These are phyloP conservation scores for Lophochroa leadbeateri DNA, from an alignment of 2,113 vertebrate species.

Conservation along the genomic window DNA sequence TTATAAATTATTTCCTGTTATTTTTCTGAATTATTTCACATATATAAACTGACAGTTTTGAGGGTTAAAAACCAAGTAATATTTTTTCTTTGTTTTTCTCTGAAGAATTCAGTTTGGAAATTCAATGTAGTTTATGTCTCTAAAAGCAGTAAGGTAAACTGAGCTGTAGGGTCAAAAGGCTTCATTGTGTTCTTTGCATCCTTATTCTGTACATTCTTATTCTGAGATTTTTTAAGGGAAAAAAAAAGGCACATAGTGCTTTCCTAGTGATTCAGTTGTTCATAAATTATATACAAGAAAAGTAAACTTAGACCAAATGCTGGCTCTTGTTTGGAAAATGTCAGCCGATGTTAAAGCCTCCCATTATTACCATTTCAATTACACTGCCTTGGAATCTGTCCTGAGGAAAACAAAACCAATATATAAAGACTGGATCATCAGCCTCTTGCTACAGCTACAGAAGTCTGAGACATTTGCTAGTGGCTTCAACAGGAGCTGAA, in stretches of 20 bases:
- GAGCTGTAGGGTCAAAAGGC: neutral
- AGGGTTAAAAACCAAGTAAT: neutral
- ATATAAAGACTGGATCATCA: neutral
- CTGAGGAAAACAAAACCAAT: constrained; percentile 26
- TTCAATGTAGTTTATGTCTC: neutral
- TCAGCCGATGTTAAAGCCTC: constrained; percentile 2
- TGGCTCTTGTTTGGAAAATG: neutral
- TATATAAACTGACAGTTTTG: neutral
- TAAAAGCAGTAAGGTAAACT: neutral
- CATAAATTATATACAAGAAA: constrained; percentile 17
- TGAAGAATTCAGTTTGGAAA: neutral
- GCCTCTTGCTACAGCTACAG: neutral
- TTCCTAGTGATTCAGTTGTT: neutral
- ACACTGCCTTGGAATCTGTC: neutral
- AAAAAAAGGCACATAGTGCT: neutral
- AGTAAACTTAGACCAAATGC: neutral
- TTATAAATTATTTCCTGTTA: neutral
- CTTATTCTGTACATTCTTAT: neutral
- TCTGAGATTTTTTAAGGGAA: neutral
- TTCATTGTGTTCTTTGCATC: neutral
- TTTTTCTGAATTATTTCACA: neutral
- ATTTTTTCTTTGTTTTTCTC: neutral
- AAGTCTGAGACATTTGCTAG: neutral
- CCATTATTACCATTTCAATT: constrained; percentile 23
- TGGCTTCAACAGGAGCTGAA: neutral